Percentiles rank a stretch among this genome's conserved stretches.
phyloP scores from a whole-genome alignment of 2,113 vertebrate species.

The Phyllopteryx taeniolatus region DNA sequence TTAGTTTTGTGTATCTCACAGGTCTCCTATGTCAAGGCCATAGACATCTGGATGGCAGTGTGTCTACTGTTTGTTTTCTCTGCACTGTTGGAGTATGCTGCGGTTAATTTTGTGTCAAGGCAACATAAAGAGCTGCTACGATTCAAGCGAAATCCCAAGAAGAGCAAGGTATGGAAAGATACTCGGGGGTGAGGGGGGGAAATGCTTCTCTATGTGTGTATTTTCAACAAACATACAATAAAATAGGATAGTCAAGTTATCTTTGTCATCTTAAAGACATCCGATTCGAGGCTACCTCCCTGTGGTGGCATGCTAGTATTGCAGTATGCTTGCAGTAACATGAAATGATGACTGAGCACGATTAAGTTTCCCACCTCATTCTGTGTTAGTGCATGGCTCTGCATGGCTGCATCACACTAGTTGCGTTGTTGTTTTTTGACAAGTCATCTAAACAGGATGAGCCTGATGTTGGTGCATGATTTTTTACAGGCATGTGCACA shows the following conservation, averaged over 20 bases:
- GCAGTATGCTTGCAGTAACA: background rate
- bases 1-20: slow-evolving; percentile 36
- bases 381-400: slow-evolving; percentile 35
- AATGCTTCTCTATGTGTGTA: background rate
- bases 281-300: slow-evolving; percentile 17
- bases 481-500: too few species aligned
- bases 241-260: background rate
- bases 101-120: slow-evolving; percentile 96
- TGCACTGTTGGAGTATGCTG: slow-evolving; percentile 93
- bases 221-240: background rate
- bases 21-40: slow-evolving; percentile 98
- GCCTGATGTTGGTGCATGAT: slow-evolving; percentile 22
- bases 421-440: slow-evolving; percentile 4
- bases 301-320: slow-evolving; percentile 15
- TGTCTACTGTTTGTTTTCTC: slow-evolving; percentile 98
- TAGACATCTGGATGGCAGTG: slow-evolving; percentile 99
- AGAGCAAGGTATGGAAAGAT: slow-evolving; percentile 79
- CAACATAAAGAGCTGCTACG: slow-evolving; percentile 94
- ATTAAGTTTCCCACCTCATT: slow-evolving; percentile 9
- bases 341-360: slow-evolving; percentile 19
- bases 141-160: slow-evolving; percentile 80
- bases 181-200: background rate
- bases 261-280: background rate
- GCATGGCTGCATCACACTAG: slow-evolving; percentile 21
- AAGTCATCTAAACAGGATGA: slow-evolving; percentile 15